These are phyloP conservation scores for Tragelaphus oryx DNA, from an alignment of 2,797 vertebrate genomes.

Conservation along the genomic window DNA sequence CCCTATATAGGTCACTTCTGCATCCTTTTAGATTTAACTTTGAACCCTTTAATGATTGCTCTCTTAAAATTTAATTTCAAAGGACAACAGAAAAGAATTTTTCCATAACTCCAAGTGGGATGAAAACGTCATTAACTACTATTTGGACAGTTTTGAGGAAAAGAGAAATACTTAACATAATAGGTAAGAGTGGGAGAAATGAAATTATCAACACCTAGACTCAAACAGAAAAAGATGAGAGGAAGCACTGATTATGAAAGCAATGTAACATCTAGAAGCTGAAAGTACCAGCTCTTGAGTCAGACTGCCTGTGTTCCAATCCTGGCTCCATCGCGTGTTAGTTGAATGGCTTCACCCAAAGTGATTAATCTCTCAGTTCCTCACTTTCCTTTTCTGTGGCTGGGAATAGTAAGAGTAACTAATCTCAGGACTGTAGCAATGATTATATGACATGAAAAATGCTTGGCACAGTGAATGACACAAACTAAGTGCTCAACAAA, in stretches of 20 bases:
- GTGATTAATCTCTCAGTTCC: not conserved
- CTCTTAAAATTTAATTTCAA: constrained; percentile 15
- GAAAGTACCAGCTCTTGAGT: not conserved
- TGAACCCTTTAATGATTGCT: not conserved
- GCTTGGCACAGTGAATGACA: not conserved
- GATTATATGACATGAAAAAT: not conserved
- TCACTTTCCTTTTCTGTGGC: not conserved
- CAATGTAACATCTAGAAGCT: not conserved
- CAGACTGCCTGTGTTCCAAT: not conserved
- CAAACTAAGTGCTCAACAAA: not conserved
- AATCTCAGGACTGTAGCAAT: not conserved
- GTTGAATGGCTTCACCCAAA: not conserved
- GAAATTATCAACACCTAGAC: not conserved
- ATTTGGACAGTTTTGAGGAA: not conserved
- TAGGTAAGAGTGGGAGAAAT: not conserved
- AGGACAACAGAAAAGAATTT: not conserved
- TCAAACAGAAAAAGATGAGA: not conserved
- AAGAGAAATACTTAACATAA: not conserved
- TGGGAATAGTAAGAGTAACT: not conserved
- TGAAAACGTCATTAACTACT: not conserved
- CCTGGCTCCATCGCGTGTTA: not conserved
- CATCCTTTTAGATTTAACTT: constrained; percentile 29
- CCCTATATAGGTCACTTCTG: not conserved
- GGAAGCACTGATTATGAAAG: not conserved
- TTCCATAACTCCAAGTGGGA: not conserved